Evolutionary conservation across 2,888 invertebrate genomes (phyloP).

Genomic region (Asteroscopus sphinx): DNA sequence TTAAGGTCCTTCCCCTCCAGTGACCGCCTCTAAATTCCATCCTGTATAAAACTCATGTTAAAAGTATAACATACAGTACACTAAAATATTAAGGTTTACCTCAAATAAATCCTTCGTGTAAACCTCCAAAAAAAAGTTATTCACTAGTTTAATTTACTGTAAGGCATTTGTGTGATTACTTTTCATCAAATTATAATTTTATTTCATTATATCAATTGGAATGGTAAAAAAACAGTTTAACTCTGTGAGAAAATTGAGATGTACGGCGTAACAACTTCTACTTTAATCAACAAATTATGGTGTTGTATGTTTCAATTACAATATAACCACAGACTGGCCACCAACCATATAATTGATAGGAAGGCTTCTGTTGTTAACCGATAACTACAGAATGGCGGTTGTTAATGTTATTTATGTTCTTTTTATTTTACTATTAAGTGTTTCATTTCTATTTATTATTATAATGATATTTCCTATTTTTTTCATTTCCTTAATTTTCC

Average conservation of each 20-base stretch:
- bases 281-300: slow-evolving; percentile 72
- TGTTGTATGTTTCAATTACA: slow-evolving; percentile 62
- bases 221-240: slow-evolving; percentile 28
- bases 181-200: slow-evolving; percentile 30
- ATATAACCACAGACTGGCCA: slow-evolving; percentile 46
- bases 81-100: too few relatives aligned
- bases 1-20: too few relatives aligned
- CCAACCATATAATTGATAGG: slow-evolving; percentile 38
- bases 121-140: too few relatives aligned
- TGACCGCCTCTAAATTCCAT: too few relatives aligned
- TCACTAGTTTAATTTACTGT: too few relatives aligned
- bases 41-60: too few relatives aligned
- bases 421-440: slow-evolving; percentile 23
- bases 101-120: too few relatives aligned
- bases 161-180: slow-evolving; percentile 8
- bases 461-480: not conserved
- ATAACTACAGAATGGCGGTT: slow-evolving; percentile 25
- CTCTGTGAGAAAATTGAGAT: slow-evolving; percentile 65
- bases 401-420: slow-evolving; percentile 40
- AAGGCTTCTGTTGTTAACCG: slow-evolving; percentile 40
- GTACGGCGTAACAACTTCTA: slow-evolving; percentile 62
- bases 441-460: not conserved
- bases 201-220: slow-evolving; percentile 34
- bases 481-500: too few relatives aligned
- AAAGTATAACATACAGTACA: too few relatives aligned